Percentiles rank a stretch among this genome's conserved stretches.
phyloP scores from a whole-genome alignment of 2,113 vertebrate species.

The Catagonus wagneri region DNA sequence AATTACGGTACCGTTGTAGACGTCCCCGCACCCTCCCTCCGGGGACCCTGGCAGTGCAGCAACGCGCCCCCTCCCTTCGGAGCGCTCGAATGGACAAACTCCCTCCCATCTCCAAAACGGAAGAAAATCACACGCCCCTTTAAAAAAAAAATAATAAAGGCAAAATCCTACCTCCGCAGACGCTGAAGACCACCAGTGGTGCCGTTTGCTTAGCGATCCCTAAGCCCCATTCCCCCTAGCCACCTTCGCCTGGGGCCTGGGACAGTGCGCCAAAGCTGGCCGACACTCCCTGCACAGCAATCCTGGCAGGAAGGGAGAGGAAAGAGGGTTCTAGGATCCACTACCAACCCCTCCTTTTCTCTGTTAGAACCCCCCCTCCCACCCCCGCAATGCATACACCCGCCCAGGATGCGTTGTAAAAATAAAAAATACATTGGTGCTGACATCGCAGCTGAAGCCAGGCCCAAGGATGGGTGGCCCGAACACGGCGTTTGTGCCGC shows the following conservation, averaged over 20 bases:
- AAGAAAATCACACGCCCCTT: constrained; percentile 61
- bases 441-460: constrained; percentile 74
- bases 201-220: constrained; percentile 50
- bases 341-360: constrained; percentile 48
- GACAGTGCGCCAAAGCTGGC: constrained; percentile 74
- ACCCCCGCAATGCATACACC: constrained; percentile 39
- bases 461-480: constrained; percentile 70
- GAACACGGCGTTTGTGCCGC: constrained; percentile 62
- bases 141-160: no score
- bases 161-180: constrained; percentile 41
- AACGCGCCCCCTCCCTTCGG: constrained; percentile 5
- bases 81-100: constrained; percentile 57
- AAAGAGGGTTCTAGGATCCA: constrained; percentile 57
- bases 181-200: constrained; percentile 52
- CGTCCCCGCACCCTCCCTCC: constrained; percentile 65
- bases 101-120: constrained; percentile 36
- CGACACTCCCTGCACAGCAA: constrained; percentile 66
- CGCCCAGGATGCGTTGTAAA: constrained; percentile 65
- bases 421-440: constrained; percentile 70
- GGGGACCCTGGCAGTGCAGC: constrained; percentile 74
- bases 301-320: constrained; percentile 63
- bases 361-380: neutral
- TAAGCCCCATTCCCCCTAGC: constrained; percentile 38
- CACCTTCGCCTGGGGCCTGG: constrained; percentile 69
- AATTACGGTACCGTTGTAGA: constrained; percentile 61